Conservation (phyloP, 2,888 invertebrate species). For the Hemithea aestivaria region DNA sequence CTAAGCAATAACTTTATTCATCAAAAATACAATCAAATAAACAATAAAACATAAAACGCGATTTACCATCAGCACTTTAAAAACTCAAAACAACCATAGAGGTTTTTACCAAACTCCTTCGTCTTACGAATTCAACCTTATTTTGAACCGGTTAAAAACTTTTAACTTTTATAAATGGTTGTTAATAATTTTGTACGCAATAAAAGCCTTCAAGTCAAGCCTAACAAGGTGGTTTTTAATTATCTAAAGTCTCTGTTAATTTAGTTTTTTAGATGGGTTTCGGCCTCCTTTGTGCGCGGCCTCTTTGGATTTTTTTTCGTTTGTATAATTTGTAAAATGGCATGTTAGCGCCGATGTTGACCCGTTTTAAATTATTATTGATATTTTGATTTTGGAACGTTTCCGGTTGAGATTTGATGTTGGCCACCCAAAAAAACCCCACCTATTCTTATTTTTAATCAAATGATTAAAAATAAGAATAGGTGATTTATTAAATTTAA, state of each 20-base stretch:
- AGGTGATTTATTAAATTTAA: no score
- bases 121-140: constrained; percentile 25
- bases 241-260: constrained; percentile 72
- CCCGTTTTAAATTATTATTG: constrained; percentile 62
- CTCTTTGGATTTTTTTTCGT: constrained; percentile 53
- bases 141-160: constrained; percentile 19
- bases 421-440: constrained; percentile 17
- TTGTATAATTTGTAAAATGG: constrained; percentile 75
- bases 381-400: constrained; percentile 60
- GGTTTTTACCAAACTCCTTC: constrained; percentile 9
- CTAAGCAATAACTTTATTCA: constrained; percentile 30
- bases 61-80: constrained; percentile 56
- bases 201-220: constrained; percentile 54
- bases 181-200: constrained; percentile 33
- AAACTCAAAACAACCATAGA: constrained; percentile 22
- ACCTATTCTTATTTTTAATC: no score
- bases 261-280: constrained; percentile 54
- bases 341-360: constrained; percentile 66
- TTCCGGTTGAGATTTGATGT: constrained; percentile 47
- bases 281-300: constrained; percentile 56
- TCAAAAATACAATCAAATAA: constrained; percentile 59
- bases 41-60: constrained; percentile 61
- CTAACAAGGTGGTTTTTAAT: constrained; percentile 75
- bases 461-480: background rate
- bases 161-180: background rate